These are phyloP conservation scores for Cataglyphis altisquamis DNA, from an alignment of 2,888 invertebrate genomes.

Conservation along the genomic window DNA sequence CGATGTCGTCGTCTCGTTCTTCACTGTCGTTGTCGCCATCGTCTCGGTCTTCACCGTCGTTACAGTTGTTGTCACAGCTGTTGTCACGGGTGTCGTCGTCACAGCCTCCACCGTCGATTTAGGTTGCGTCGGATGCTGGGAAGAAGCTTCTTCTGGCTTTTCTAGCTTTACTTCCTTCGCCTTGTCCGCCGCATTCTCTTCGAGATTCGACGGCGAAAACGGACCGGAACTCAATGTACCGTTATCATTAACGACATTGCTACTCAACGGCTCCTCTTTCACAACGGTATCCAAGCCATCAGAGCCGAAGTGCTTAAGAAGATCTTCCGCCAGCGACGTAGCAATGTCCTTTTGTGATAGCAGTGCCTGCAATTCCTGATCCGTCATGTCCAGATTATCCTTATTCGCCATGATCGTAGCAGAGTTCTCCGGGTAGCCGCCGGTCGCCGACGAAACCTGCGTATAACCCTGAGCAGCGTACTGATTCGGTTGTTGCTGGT, in stretches of 20 bases:
- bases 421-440: conserved; percentile 83
- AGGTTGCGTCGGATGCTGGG: conserved; percentile 56
- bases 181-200: conserved; percentile 76
- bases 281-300: conserved; percentile 88
- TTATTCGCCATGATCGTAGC: conserved; percentile 74
- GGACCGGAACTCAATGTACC: conserved; percentile 87
- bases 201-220: conserved; percentile 87
- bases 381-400: conserved; percentile 88
- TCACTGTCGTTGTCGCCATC: conserved; percentile 39
- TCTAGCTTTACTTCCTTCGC: conserved; percentile 86
- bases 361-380: conserved; percentile 91
- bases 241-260: conserved; percentile 82
- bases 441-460: conserved; percentile 85
- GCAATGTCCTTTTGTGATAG: conserved; percentile 92
- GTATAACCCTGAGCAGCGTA: conserved; percentile 84
- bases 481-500: conserved; percentile 80
- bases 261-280: conserved; percentile 81
- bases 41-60: conserved; percentile 65
- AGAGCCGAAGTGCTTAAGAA: conserved; percentile 94
- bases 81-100: conserved; percentile 68
- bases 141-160: conserved; percentile 72
- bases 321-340: conserved; percentile 94
- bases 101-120: conserved; percentile 40
- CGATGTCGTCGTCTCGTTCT: conserved; percentile 61
- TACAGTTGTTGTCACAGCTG: conserved; percentile 2